Percentiles rank a stretch among this genome's conserved stretches.
Evolutionary conservation across 2,888 invertebrate genomes (phyloP).

Genomic region (Drosophila longiperda): DNA sequence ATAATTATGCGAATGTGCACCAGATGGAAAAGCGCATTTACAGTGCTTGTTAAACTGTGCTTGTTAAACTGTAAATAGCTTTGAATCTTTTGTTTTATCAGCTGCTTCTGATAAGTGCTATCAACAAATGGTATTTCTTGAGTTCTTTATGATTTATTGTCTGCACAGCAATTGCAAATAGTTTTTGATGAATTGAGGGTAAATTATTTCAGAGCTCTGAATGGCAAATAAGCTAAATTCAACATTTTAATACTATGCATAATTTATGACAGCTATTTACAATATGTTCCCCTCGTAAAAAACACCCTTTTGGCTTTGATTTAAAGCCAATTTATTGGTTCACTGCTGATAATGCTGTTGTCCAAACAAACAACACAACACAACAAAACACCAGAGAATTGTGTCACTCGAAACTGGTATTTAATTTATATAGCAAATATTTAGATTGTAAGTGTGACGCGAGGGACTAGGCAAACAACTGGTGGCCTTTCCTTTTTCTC

Average conservation of each 20-base stretch:
- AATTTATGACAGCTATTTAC: constrained; percentile 26
- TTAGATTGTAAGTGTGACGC: constrained; percentile 49
- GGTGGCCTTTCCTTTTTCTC: background rate
- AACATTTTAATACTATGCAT: constrained; percentile 36
- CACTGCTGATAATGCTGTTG: constrained; percentile 47
- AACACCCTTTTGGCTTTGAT: constrained; percentile 28
- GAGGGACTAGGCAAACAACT: constrained; percentile 32
- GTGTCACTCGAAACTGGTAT: constrained; percentile 26
- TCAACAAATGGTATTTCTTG: constrained; percentile 14
- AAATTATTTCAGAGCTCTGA: constrained; percentile 28
- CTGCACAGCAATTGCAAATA: constrained; percentile 6
- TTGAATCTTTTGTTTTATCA: constrained; percentile 1
- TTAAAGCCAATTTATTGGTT: constrained; percentile 58
- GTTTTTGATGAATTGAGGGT: constrained; percentile 10
- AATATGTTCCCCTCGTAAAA: constrained; percentile 21
- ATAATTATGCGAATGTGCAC: constrained; percentile 7
- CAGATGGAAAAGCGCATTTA: constrained; percentile 1
- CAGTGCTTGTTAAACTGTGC: constrained; percentile 32
- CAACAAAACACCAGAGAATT: constrained; percentile 3
- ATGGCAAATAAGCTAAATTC: constrained; percentile 3
- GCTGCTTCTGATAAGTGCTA: constrained; percentile 31
- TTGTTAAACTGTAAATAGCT: constrained; percentile 25
- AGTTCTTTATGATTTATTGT: background rate
- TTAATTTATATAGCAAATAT: constrained; percentile 71
- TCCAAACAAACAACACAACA: constrained; percentile 33